Evolutionary conservation across 2,888 invertebrate species (phyloP).

Genomic region (Amphimallon solstitiale): DNA sequence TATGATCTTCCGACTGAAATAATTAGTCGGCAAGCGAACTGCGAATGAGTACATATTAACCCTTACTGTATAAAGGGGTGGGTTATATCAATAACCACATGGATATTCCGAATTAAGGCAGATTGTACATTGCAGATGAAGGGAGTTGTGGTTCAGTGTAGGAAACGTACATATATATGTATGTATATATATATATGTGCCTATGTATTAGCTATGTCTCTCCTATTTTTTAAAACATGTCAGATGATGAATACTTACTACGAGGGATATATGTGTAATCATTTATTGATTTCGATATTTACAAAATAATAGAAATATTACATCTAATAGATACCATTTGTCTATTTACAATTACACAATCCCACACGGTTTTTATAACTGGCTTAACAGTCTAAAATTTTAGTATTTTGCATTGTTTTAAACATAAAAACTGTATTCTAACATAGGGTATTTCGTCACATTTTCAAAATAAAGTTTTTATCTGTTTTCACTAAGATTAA

Average conservation of each 20-base stretch:
- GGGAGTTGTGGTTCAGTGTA: neutral
- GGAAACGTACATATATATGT: too few relatives aligned
- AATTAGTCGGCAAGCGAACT: conserved; percentile 61
- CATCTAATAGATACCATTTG: too few relatives aligned
- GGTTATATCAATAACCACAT: conserved; percentile 64
- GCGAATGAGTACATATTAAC: conserved; percentile 64
- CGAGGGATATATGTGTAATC: neutral
- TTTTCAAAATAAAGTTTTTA: too few relatives aligned
- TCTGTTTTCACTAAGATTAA: too few relatives aligned
- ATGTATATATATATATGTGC: neutral
- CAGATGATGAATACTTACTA: neutral
- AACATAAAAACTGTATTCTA: too few relatives aligned
- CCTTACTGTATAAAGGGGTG: conserved; percentile 58
- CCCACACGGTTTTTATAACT: too few relatives aligned
- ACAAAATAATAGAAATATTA: too few relatives aligned
- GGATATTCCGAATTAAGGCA: conserved; percentile 64
- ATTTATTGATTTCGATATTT: neutral
- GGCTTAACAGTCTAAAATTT: too few relatives aligned
- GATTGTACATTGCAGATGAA: conserved; percentile 49
- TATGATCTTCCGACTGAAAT: conserved; percentile 65
- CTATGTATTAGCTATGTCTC: neutral
- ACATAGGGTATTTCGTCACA: too few relatives aligned
- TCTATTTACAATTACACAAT: too few relatives aligned
- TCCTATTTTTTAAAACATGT: neutral
- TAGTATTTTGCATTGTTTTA: too few relatives aligned